A percentile compares a stretch with the other conserved stretches of the same genome.
phyloP scores from a whole-genome alignment of 2,797 vertebrate species.

The Intellagama lesueurii region DNA sequence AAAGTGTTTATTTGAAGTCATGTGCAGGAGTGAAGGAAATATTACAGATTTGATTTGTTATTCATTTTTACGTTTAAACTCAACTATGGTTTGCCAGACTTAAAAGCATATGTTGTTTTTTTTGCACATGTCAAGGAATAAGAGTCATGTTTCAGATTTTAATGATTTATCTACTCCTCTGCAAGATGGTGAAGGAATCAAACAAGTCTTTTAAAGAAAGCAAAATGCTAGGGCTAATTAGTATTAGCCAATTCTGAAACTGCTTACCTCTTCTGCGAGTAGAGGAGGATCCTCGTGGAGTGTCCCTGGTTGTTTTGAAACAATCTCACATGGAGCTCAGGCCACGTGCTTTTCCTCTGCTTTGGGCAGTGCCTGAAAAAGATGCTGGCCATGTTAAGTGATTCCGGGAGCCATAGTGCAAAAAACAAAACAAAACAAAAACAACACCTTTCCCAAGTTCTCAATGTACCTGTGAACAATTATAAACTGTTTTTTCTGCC shows the following conservation, averaged over 20 bases:
- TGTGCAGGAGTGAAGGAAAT: conserved; percentile 5
- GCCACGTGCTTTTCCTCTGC: neutral
- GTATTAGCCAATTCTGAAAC: neutral
- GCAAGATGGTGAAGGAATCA: conserved; percentile 34
- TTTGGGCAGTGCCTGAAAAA: too few species aligned
- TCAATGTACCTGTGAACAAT: too few species aligned
- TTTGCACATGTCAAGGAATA: conserved; percentile 48
- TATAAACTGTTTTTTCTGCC: too few species aligned
- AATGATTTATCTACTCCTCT: conserved; percentile 49
- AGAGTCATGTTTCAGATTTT: conserved; percentile 46
- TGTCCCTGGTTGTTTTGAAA: neutral
- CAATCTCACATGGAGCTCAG: neutral
- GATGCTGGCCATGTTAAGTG: too few species aligned
- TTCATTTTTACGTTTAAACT: conserved; percentile 31
- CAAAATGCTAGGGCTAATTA: neutral
- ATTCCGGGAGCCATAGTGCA: too few species aligned
- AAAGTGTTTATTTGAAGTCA: conserved; percentile 9
- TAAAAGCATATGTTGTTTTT: conserved; percentile 35
- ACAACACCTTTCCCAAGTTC: too few species aligned
- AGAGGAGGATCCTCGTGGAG: neutral
- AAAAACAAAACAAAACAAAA: too few species aligned
- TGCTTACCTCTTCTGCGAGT: neutral
- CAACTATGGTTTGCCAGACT: conserved; percentile 40
- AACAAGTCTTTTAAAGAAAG: conserved; percentile 36
- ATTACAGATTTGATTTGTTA: neutral